Evolutionary conservation across 1,140 invertebrate species (phyloP).

Genomic region (Hypothenemus hampei): DNA sequence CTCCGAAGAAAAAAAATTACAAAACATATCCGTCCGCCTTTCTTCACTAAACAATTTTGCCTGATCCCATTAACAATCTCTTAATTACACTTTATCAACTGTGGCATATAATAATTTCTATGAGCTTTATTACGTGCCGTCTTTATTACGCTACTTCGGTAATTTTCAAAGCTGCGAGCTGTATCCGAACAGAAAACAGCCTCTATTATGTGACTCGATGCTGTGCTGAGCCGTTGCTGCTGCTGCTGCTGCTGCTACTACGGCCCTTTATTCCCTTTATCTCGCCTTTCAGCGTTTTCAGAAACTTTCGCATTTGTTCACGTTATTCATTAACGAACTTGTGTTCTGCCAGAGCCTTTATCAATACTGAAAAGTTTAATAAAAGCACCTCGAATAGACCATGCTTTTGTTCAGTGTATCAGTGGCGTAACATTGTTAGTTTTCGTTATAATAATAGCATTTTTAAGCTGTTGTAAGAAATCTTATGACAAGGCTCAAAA

Average conservation of each 20-base stretch:
- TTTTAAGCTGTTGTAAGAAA: too few species aligned
- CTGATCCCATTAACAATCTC: too few species aligned
- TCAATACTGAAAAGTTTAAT: constrained; percentile 34
- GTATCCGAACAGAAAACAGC: constrained; percentile 38
- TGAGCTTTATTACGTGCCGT: constrained; percentile 5
- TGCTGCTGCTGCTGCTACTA: too few species aligned
- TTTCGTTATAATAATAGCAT: too few species aligned
- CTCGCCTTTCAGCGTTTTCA: constrained; percentile 43
- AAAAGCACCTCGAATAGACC: constrained; percentile 30
- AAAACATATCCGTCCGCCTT: too few species aligned
- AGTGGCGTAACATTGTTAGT: too few species aligned
- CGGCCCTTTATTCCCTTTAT: constrained; percentile 42
- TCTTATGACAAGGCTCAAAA: too few species aligned
- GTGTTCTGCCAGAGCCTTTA: constrained; percentile 32
- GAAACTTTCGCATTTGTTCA: constrained; percentile 42
- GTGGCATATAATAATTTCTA: neutral
- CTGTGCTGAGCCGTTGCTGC: constrained; percentile 36
- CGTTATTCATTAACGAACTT: constrained; percentile 42
- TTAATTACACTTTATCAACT: too few species aligned
- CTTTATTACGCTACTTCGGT: constrained; percentile 36
- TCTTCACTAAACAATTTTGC: too few species aligned
- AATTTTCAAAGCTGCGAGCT: constrained; percentile 33
- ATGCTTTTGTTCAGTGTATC: constrained; percentile 15
- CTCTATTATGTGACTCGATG: constrained; percentile 40
- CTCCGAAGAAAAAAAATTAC: too few species aligned